These are phyloP conservation scores for Scelioninae gen. 2 DNA, from an alignment of 2,888 invertebrate genomes.

Conservation along the genomic window DNA sequence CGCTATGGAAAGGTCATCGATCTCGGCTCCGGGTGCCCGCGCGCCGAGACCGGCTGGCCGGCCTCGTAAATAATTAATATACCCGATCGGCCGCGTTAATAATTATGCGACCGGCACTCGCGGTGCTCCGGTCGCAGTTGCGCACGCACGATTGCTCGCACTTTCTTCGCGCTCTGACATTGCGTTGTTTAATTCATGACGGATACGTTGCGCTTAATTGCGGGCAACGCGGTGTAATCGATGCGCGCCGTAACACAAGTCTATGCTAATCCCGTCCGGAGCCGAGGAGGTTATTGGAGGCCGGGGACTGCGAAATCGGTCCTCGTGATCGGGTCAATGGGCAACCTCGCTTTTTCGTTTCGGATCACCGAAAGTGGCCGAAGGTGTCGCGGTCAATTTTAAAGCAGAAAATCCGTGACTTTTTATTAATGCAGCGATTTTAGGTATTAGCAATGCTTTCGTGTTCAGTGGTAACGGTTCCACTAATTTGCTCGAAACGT, in stretches of 20 bases:
- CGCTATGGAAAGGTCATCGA: slow-evolving; percentile 45
- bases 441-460: too few relatives aligned
- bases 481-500: too few relatives aligned
- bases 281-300: background rate
- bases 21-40: slow-evolving; percentile 27
- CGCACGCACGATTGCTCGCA: background rate
- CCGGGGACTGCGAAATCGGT: background rate
- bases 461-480: too few relatives aligned
- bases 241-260: slow-evolving; percentile 13
- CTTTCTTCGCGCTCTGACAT: slow-evolving; percentile 26
- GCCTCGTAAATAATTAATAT: slow-evolving; percentile 47
- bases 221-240: slow-evolving; percentile 12
- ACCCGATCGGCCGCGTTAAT: slow-evolving; percentile 38
- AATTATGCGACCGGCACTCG: slow-evolving; percentile 24
- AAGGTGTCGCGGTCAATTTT: too few relatives aligned
- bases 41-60: too few relatives aligned
- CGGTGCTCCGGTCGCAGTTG: slow-evolving; percentile 4
- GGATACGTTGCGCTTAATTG: slow-evolving; percentile 32
- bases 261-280: slow-evolving; percentile 3
- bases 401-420: too few relatives aligned
- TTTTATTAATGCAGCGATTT: too few relatives aligned
- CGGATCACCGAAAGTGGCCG: too few relatives aligned
- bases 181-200: slow-evolving; percentile 14
- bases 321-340: too few relatives aligned
- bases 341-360: too few relatives aligned